Evolutionary conservation across 2,888 invertebrate species (phyloP).

Genomic region (Drosophila robusta): DNA sequence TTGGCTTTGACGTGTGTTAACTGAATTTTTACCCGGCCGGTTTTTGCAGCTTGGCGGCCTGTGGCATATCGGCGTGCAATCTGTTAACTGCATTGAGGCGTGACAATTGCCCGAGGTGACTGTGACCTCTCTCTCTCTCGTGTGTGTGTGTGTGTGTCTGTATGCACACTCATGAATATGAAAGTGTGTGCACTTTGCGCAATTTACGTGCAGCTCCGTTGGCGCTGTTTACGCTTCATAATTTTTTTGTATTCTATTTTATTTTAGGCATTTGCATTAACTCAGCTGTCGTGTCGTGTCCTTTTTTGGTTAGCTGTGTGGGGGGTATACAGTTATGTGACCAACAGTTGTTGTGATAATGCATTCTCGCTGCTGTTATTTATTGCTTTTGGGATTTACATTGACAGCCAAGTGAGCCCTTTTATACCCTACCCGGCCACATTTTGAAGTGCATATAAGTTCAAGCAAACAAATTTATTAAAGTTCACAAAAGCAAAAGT

Average conservation of each 20-base stretch:
- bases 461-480: neutral
- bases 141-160: neutral
- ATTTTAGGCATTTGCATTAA: constrained; percentile 43
- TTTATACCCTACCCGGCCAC: neutral
- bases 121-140: constrained; percentile 1
- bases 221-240: constrained; percentile 59
- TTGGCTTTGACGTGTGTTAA: constrained; percentile 41
- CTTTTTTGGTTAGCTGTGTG: constrained; percentile 18
- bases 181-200: constrained; percentile 40
- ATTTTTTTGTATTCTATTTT: constrained; percentile 32
- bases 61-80: constrained; percentile 65
- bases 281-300: constrained; percentile 28
- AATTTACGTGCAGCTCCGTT: constrained; percentile 46
- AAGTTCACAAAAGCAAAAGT: too few species aligned
- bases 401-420: constrained; percentile 19
- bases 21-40: constrained; percentile 49
- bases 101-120: constrained; percentile 37
- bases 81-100: constrained; percentile 65
- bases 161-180: constrained; percentile 19
- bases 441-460: neutral
- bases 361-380: constrained; percentile 32
- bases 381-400: constrained; percentile 41
- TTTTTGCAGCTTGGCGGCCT: constrained; percentile 38
- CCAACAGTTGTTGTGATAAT: constrained; percentile 27
- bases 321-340: constrained; percentile 3